phyloP scores from a whole-genome alignment of 2,113 vertebrate species.

The Eulacestoma nigropectus region DNA sequence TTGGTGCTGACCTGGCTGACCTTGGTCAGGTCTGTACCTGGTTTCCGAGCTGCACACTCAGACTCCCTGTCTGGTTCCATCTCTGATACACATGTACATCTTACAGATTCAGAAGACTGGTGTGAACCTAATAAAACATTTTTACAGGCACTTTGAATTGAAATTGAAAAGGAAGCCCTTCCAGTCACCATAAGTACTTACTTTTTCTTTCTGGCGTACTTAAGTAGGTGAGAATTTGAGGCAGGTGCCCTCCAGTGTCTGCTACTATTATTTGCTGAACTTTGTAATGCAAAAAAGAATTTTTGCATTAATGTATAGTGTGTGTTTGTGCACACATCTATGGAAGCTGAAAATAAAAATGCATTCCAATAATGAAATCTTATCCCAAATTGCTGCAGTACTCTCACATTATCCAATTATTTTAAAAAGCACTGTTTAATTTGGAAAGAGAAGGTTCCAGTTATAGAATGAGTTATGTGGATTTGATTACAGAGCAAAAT shows the following conservation, averaged over 20 bases:
- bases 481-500: constrained; percentile 4
- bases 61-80: not conserved
- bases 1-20: not conserved
- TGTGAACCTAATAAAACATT: not conserved
- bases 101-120: not conserved
- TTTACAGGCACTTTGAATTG: not conserved
- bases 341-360: not conserved
- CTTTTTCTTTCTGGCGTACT: not conserved
- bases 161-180: not conserved
- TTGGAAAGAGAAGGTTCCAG: not conserved
- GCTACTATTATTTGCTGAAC: not conserved
- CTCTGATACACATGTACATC: not conserved
- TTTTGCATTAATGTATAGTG: not conserved
- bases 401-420: constrained; percentile 17
- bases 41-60: not conserved
- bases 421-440: not conserved
- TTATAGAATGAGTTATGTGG: not conserved
- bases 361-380: not conserved
- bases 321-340: not conserved
- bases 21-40: not conserved
- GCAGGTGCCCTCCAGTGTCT: constrained; percentile 5
- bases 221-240: not conserved
- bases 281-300: not conserved
- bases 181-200: not conserved
- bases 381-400: not conserved